phyloP scores from a whole-genome alignment of 64 coral and sea anemone genomes.

The Porites australiensis region DNA sequence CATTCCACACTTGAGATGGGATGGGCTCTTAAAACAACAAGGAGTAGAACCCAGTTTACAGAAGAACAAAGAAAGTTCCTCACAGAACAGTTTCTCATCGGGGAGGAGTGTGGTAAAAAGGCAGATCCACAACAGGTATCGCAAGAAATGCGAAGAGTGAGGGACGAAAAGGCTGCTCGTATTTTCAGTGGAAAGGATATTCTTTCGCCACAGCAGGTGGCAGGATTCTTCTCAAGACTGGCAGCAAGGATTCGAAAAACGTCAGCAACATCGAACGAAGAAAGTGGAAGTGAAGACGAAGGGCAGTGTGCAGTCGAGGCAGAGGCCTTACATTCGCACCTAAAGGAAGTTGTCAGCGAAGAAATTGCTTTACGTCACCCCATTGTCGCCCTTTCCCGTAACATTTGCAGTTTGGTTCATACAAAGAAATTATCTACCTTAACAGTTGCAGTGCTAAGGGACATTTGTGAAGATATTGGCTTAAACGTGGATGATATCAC shows the following conservation, averaged over 20 bases:
- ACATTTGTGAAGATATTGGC: conserved; percentile 42
- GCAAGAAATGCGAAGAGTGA: conserved; percentile 29
- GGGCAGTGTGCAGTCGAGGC: conserved; percentile 23
- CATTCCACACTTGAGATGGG: conserved; percentile 24
- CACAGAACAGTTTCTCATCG: conserved; percentile 41
- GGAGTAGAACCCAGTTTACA: background rate
- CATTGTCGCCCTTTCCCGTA: conserved; percentile 33
- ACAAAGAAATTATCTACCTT: conserved; percentile 23
- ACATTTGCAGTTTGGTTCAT: conserved; percentile 48
- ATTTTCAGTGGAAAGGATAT: conserved; percentile 36
- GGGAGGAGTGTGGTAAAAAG: conserved; percentile 38
- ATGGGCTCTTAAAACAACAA: conserved; percentile 43
- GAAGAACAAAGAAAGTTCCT: conserved; percentile 21
- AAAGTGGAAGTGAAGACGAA: conserved; percentile 4
- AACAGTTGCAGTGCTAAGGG: conserved; percentile 29
- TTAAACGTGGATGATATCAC: conserved; percentile 30
- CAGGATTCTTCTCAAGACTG: too few relatives aligned
- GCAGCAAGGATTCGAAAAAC: conserved; percentile 33
- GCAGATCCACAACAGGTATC: conserved; percentile 40
- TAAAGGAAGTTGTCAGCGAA: conserved; percentile 15
- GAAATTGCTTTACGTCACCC: conserved; percentile 43
- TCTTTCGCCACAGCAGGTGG: conserved; percentile 23
- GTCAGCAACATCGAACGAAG: background rate
- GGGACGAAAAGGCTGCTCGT: background rate
- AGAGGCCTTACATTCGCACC: conserved; percentile 8